Percentiles rank a stretch among this genome's conserved stretches.
Conservation (phyloP, 2,113 vertebrate genomes). For the Microcebus griseorufus region DNA sequence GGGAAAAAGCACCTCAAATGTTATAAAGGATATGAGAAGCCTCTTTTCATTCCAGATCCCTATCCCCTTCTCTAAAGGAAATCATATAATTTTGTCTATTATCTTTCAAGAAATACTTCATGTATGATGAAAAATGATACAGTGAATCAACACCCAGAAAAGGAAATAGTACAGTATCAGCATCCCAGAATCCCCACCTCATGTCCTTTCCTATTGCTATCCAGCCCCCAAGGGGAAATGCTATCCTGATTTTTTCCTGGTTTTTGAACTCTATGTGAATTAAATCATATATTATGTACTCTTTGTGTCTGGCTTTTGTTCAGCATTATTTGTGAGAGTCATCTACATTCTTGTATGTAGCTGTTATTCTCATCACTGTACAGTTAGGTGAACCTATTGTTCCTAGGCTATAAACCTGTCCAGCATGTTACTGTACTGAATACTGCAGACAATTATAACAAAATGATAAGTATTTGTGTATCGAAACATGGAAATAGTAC, state of each 20-base stretch:
- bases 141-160: neutral
- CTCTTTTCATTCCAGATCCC: neutral
- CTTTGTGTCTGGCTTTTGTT: neutral
- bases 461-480: neutral
- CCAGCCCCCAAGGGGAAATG: neutral
- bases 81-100: neutral
- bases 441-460: neutral
- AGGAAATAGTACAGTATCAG: neutral
- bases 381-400: neutral
- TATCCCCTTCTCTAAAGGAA: neutral
- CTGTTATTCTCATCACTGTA: neutral
- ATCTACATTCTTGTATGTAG: neutral
- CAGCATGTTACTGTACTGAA: neutral
- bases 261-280: neutral
- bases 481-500: neutral
- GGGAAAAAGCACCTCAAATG: neutral
- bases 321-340: neutral
- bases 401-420: neutral
- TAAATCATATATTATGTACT: neutral
- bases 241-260: neutral
- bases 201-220: neutral
- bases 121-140: neutral
- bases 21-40: neutral
- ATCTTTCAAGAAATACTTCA: constrained; percentile 1
- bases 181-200: neutral